Conservation (phyloP, 2,113 vertebrate genomes). For the Rhabdornis inornatus region DNA sequence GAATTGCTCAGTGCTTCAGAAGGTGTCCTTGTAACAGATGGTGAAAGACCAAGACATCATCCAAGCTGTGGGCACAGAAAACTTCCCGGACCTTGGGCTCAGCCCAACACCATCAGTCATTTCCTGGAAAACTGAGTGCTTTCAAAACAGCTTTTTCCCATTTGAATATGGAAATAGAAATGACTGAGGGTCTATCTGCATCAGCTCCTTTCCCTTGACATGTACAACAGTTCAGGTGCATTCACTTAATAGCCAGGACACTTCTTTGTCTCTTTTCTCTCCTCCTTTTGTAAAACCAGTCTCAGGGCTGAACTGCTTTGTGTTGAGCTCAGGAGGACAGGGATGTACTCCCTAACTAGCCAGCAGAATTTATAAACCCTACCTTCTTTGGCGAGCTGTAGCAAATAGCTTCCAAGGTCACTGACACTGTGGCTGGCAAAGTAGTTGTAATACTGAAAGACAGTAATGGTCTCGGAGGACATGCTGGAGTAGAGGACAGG, state of each 20-base stretch:
- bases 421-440: slow-evolving; percentile 78
- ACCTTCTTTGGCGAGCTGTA: slow-evolving; percentile 89
- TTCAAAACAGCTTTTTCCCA: neutral
- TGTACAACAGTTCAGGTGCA: neutral
- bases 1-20: neutral
- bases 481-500: slow-evolving; percentile 73
- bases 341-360: neutral
- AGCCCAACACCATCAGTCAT: neutral
- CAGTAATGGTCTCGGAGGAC: slow-evolving; percentile 85
- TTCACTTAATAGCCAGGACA: neutral
- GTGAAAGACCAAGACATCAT: neutral
- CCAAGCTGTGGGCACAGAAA: neutral
- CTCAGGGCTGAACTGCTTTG: neutral
- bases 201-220: neutral
- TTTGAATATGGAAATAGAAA: neutral
- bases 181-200: neutral
- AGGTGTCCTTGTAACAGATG: neutral
- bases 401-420: slow-evolving; percentile 86
- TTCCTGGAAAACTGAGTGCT: neutral
- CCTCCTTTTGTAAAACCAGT: neutral
- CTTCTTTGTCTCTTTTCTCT: neutral
- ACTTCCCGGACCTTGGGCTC: neutral
- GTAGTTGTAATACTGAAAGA: slow-evolving; percentile 92
- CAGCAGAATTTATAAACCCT: neutral
- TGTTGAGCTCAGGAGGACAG: neutral